Conservation (phyloP, 2,113 vertebrate genomes). For the Myotis brandtii region DNA sequence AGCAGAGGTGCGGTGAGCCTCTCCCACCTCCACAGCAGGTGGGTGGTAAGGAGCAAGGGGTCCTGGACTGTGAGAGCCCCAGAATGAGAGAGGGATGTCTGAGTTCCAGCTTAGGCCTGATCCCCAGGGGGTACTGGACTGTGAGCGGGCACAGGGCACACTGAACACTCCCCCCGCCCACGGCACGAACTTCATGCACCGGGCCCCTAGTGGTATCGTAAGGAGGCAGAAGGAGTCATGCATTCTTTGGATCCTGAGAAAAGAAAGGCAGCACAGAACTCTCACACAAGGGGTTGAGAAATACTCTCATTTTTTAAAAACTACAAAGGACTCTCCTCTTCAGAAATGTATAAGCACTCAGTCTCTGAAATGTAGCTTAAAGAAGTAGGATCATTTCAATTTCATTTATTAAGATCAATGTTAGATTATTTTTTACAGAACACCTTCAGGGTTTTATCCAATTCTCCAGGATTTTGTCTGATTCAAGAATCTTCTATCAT, state of each 20-base stretch:
- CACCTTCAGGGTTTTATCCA: not conserved
- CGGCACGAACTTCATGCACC: too few species aligned
- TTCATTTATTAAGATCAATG: conserved; percentile 13
- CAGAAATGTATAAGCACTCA: conserved; percentile 14
- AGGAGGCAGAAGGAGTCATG: not conserved
- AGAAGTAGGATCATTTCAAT: conserved; percentile 17
- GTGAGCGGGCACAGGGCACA: too few species aligned
- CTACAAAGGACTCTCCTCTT: not conserved
- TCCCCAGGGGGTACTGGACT: too few species aligned
- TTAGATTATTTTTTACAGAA: conserved; percentile 30
- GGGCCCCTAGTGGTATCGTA: not conserved
- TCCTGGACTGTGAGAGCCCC: too few species aligned
- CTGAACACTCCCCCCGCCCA: too few species aligned
- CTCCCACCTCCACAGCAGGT: too few species aligned
- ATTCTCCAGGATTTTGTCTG: not conserved
- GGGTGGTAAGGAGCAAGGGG: too few species aligned
- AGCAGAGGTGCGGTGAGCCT: too few species aligned
- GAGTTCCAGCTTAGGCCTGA: too few species aligned
- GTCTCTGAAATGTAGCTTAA: not conserved
- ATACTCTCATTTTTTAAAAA: not conserved
- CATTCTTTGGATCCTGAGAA: not conserved
- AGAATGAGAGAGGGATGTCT: too few species aligned
- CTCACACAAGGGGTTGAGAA: not conserved
- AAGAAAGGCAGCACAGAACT: not conserved
- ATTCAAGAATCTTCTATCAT: conserved; percentile 22